These are phyloP conservation scores for Notarius lentiginosus DNA, from an alignment of 2,113 vertebrate genomes.

Conservation along the genomic window DNA sequence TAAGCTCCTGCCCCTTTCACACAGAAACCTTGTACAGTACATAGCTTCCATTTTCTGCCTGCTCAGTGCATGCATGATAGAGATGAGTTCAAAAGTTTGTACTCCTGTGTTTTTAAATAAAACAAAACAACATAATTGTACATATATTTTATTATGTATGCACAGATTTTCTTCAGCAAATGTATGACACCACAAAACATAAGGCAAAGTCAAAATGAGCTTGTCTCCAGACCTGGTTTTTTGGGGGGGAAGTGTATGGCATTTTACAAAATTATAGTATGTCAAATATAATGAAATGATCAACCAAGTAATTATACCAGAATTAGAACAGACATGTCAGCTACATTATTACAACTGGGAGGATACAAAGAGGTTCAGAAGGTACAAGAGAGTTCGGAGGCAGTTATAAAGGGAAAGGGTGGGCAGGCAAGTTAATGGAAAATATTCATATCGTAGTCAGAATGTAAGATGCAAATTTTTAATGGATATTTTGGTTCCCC, in stretches of 20 bases:
- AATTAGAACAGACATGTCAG: neutral
- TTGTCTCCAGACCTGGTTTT: neutral
- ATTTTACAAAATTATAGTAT: slow-evolving; percentile 1
- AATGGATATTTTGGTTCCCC: neutral
- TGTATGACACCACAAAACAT: neutral
- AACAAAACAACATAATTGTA: neutral
- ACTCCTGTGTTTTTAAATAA: neutral
- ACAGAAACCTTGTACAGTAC: neutral
- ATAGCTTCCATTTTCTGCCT: neutral
- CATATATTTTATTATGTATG: neutral
- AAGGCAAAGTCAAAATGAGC: neutral
- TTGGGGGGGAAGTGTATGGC: neutral
- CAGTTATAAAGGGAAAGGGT: neutral
- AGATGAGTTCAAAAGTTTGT: no score
- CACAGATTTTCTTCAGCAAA: neutral
- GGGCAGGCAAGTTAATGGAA: neutral
- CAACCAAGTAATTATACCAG: neutral
- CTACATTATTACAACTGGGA: neutral
- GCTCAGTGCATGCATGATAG: neutral
- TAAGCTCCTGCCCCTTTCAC: neutral
- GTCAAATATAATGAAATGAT: neutral
- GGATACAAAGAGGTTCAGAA: neutral
- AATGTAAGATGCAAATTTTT: neutral
- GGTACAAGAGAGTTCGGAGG: neutral
- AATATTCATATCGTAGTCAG: neutral